A percentile compares a stretch with the other conserved stretches of the same genome.
phyloP scores from a whole-genome alignment of 2,113 vertebrate genomes.

The Cyrtonyx montezumae region DNA sequence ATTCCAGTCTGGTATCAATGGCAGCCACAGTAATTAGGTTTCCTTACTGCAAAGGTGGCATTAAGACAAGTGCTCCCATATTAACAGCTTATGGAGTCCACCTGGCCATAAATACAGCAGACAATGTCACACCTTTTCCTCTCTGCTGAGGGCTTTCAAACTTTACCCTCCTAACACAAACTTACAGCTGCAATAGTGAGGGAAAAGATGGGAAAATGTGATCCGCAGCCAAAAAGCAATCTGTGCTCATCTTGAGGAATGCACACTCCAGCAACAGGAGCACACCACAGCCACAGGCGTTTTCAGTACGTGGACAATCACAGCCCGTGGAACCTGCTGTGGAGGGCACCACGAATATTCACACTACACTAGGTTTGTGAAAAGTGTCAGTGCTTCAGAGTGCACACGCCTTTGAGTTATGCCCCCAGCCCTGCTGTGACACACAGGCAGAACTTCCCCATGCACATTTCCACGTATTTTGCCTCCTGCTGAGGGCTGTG shows the following conservation, averaged over 20 bases:
- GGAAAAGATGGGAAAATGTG: background rate
- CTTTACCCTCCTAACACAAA: conserved; percentile 39
- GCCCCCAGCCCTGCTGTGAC: background rate
- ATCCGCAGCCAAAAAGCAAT: background rate
- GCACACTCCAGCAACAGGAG: background rate
- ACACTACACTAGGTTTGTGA: background rate
- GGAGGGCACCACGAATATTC: background rate
- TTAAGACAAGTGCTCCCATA: background rate
- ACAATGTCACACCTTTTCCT: background rate
- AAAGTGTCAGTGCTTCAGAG: background rate
- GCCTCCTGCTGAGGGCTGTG: background rate
- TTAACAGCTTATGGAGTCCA: conserved; percentile 43
- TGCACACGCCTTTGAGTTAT: background rate
- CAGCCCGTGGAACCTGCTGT: background rate
- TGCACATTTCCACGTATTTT: fast-evolving
- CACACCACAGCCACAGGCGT: background rate
- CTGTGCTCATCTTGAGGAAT: background rate
- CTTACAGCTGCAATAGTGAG: background rate
- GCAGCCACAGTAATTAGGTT: conserved; percentile 11
- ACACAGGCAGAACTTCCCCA: background rate
- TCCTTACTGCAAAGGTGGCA: conserved; percentile 32
- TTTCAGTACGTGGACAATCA: background rate
- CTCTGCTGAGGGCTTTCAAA: conserved; percentile 37
- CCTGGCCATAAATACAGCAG: conserved; percentile 23
- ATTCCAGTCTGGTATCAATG: background rate